phyloP scores from a whole-genome alignment of 1,140 invertebrate species.

The Lerema accius region DNA sequence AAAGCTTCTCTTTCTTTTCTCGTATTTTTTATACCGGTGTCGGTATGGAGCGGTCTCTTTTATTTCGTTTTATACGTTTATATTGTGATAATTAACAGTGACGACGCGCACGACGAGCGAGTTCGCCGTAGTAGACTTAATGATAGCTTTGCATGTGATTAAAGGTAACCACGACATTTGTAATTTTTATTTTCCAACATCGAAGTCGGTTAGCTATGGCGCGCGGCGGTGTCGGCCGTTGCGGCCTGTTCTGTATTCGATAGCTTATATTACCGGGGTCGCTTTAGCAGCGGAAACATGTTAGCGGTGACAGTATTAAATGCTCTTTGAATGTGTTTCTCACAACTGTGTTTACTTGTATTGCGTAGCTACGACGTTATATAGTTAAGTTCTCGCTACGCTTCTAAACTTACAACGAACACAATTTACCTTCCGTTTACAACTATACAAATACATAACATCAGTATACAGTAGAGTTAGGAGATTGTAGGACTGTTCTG shows the following conservation, averaged over 20 bases:
- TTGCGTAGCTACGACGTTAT: conserved; percentile 44
- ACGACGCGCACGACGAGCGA: conserved; percentile 72
- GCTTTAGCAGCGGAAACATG: conserved; percentile 56
- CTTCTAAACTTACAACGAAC: conserved; percentile 14
- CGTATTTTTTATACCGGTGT: conserved; percentile 79
- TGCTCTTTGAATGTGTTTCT: conserved; percentile 57
- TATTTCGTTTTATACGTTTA: conserved; percentile 80
- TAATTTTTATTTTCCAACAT: conserved; percentile 64
- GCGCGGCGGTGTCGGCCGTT: conserved; percentile 45
- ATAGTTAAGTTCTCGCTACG: conserved; percentile 28
- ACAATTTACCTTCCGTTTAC: conserved; percentile 3
- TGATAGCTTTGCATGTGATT: conserved; percentile 81
- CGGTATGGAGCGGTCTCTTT: conserved; percentile 76
- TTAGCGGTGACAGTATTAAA: conserved; percentile 65
- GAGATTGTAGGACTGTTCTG: not conserved
- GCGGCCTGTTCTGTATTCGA: conserved; percentile 56
- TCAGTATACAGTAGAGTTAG: not conserved
- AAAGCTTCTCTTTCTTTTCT: conserved; percentile 82
- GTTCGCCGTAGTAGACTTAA: conserved; percentile 74
- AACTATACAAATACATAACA: not conserved
- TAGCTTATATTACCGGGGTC: conserved; percentile 57
- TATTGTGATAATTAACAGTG: conserved; percentile 81
- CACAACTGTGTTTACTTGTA: conserved; percentile 44
- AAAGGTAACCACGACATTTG: conserved; percentile 76
- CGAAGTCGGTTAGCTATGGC: conserved; percentile 39